These are phyloP conservation scores for Dexiosoma caninum DNA, from an alignment of 2,888 invertebrate species.

Conservation along the genomic window DNA sequence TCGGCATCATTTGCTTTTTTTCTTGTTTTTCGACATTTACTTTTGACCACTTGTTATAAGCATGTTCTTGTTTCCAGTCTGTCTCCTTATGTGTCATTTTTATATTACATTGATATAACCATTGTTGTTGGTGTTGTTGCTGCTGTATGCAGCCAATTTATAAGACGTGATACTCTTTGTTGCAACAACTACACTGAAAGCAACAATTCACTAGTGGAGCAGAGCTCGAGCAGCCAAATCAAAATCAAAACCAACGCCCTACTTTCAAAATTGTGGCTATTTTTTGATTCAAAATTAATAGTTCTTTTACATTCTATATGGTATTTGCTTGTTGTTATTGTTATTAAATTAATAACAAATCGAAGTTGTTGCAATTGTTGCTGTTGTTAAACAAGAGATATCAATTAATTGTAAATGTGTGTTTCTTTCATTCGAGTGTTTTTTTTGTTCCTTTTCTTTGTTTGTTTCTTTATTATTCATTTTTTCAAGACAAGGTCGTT, in stretches of 20 bases:
- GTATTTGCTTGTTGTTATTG: conserved; percentile 1
- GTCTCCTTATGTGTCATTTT: conserved; percentile 61
- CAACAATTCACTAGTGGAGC: conserved; percentile 37
- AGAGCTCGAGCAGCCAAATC: conserved; percentile 1
- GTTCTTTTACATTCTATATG: conserved; percentile 36
- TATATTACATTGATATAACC: neutral
- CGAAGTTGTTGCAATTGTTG: conserved; percentile 1
- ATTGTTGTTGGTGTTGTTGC: neutral
- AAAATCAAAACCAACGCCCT: conserved; percentile 59
- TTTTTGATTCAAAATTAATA: conserved; percentile 40
- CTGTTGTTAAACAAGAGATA: conserved; percentile 42
- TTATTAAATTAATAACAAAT: conserved; percentile 39
- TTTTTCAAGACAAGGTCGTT: conserved; percentile 52
- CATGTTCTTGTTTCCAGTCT: conserved; percentile 58
- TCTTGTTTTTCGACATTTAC: neutral
- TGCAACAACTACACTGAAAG: conserved; percentile 14
- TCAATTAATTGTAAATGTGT: conserved; percentile 46
- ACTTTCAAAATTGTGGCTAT: conserved; percentile 57
- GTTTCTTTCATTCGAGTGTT: conserved; percentile 1
- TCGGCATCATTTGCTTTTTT: conserved; percentile 1
- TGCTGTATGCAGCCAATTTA: conserved; percentile 47
- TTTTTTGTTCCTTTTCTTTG: neutral
- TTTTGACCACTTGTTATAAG: conserved; percentile 58
- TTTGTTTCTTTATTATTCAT: neutral
- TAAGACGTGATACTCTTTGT: conserved; percentile 38